Evolutionary conservation across 2,888 invertebrate species (phyloP).

Genomic region (Nipponacmea schrenckii): DNA sequence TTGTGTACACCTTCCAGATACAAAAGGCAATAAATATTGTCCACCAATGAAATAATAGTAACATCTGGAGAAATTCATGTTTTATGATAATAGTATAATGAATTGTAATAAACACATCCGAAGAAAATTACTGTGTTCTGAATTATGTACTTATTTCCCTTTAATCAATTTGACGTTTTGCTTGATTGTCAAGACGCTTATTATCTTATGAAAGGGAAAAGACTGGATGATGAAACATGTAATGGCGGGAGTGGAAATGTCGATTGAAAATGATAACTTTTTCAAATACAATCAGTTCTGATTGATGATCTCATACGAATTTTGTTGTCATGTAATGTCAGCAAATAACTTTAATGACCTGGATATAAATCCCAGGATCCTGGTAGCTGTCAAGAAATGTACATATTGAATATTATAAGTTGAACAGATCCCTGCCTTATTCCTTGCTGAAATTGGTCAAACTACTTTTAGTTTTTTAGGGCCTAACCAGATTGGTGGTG

Average conservation of each 20-base stretch:
- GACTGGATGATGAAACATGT: background rate
- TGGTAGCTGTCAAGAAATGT: constrained; percentile 41
- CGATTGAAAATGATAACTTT: background rate
- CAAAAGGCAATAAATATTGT: constrained; percentile 64
- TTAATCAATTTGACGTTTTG: no score
- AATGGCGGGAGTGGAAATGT: background rate
- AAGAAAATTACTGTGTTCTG: no score
- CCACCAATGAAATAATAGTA: constrained; percentile 34
- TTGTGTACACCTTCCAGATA: constrained; percentile 61
- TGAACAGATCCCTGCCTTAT: background rate
- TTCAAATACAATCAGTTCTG: no score
- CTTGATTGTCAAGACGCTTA: no score
- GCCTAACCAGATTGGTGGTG: no score
- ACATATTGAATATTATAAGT: background rate
- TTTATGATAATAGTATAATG: no score
- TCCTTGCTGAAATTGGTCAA: no score
- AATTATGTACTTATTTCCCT: no score
- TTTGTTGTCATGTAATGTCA: background rate
- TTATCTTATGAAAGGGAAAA: background rate
- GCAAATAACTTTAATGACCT: constrained; percentile 34
- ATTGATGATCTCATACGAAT: no score
- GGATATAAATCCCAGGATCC: constrained; percentile 45
- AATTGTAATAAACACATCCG: no score
- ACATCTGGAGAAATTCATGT: no score
- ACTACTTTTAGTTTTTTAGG: no score